Conservation (phyloP, 64 coral and sea anemone species). For the Dendrophyllia cribrosa region DNA sequence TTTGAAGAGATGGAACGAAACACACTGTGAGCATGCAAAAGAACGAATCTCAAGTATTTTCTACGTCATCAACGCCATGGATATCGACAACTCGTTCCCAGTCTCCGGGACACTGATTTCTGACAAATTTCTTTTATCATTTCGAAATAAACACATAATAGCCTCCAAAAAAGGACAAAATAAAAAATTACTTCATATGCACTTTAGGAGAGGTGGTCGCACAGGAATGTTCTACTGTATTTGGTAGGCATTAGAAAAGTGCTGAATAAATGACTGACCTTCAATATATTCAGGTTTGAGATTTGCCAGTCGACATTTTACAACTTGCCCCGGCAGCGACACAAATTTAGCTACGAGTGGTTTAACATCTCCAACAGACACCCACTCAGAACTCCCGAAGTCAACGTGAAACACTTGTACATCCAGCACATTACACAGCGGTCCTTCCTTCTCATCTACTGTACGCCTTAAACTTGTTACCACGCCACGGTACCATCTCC, state of each 20-base stretch:
- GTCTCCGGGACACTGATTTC: too few relatives aligned
- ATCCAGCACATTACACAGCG: neutral
- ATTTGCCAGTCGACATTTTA: slow-evolving; percentile 80
- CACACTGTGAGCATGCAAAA: too few relatives aligned
- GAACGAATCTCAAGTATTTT: too few relatives aligned
- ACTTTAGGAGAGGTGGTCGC: too few relatives aligned
- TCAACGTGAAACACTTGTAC: slow-evolving; percentile 94
- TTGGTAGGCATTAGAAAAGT: neutral
- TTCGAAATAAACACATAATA: too few relatives aligned
- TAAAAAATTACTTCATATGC: too few relatives aligned
- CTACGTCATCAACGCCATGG: too few relatives aligned
- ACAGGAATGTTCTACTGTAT: too few relatives aligned
- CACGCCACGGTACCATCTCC: slow-evolving; percentile 84
- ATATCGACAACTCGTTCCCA: too few relatives aligned
- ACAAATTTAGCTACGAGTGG: slow-evolving; percentile 78
- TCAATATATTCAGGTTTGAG: slow-evolving; percentile 59
- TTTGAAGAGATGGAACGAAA: too few relatives aligned
- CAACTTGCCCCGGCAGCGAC: slow-evolving; percentile 80
- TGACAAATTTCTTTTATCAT: too few relatives aligned
- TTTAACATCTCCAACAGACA: slow-evolving; percentile 56
- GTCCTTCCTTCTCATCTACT: neutral
- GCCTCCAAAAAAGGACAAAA: too few relatives aligned
- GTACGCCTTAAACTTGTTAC: slow-evolving; percentile 40
- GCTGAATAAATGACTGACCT: slow-evolving; percentile 24
- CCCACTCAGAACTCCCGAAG: slow-evolving; percentile 84